phyloP scores from a whole-genome alignment of 2,888 invertebrate genomes.

The Ophion ellenae region DNA sequence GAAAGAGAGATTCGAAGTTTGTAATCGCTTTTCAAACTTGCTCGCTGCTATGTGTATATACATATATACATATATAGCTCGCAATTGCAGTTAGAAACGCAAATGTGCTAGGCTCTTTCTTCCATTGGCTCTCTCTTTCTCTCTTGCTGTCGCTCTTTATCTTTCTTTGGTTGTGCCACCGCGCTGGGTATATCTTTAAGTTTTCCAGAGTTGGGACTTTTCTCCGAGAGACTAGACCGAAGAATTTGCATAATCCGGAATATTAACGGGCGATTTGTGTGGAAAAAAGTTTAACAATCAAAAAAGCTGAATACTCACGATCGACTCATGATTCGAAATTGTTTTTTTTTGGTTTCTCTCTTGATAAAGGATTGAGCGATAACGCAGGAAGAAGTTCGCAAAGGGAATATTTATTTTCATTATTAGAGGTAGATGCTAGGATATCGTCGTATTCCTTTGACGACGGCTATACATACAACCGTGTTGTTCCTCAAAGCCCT shows the following conservation, averaged over 20 bases:
- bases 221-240: slow-evolving; percentile 27
- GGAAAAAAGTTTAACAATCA: slow-evolving; percentile 15
- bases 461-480: too few relatives aligned
- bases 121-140: too few relatives aligned
- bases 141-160: too few relatives aligned
- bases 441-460: too few relatives aligned
- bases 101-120: slow-evolving; percentile 22
- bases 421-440: too few relatives aligned
- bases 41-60: slow-evolving; percentile 34
- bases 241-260: slow-evolving; percentile 50
- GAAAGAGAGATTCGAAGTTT: slow-evolving; percentile 53
- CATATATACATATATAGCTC: background rate
- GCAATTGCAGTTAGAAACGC: slow-evolving; percentile 14
- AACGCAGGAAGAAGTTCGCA: too few relatives aligned
- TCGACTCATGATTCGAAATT: background rate
- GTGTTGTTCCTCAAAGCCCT: too few relatives aligned
- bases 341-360: too few relatives aligned
- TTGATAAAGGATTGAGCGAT: too few relatives aligned
- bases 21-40: slow-evolving; percentile 64
- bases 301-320: background rate
- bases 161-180: background rate
- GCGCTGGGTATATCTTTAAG: slow-evolving; percentile 6
- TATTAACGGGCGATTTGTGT: slow-evolving; percentile 35
- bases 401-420: too few relatives aligned
- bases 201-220: slow-evolving; percentile 35